Evolutionary conservation across 1,140 invertebrate genomes (phyloP).

Genomic region (Achatina immaculata): DNA sequence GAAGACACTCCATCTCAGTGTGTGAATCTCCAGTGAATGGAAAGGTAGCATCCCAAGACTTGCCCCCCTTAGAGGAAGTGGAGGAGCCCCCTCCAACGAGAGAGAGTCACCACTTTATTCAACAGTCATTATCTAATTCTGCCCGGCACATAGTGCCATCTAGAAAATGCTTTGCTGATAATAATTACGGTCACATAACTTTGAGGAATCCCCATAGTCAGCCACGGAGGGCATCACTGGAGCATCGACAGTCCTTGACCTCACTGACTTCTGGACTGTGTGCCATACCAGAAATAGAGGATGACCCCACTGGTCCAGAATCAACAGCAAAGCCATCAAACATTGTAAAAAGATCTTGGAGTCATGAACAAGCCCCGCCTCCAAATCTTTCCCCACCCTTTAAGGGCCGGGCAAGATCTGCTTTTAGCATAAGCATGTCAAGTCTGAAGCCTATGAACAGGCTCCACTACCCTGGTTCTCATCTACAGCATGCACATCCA

Average conservation of each 20-base stretch:
- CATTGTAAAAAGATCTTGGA: conserved; percentile 5
- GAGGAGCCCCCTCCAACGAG: conserved; percentile 34
- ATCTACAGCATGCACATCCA: background rate
- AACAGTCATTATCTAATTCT: background rate
- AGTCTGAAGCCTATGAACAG: conserved; percentile 6
- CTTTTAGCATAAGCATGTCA: background rate
- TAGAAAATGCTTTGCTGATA: conserved; percentile 14
- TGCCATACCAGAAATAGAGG: conserved; percentile 43
- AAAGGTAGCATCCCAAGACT: conserved; percentile 45
- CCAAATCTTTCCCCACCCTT: conserved; percentile 35
- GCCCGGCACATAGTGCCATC: background rate
- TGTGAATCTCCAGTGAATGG: conserved; percentile 64
- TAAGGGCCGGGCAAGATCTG: conserved; percentile 15
- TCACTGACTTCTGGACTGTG: conserved; percentile 35
- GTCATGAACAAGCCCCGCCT: conserved; percentile 34
- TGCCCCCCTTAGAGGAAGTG: conserved; percentile 43
- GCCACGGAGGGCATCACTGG: conserved; percentile 4
- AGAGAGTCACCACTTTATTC: conserved; percentile 10
- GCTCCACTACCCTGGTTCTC: background rate
- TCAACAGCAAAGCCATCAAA: background rate
- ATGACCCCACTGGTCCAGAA: conserved; percentile 14
- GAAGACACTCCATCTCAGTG: conserved; percentile 69
- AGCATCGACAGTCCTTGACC: conserved; percentile 42
- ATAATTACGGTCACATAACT: conserved; percentile 10
- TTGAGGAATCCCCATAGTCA: conserved; percentile 2